A percentile compares a stretch with the other conserved stretches of the same genome.
Evolutionary conservation across 2,888 invertebrate species (phyloP).

Genomic region (Amphipyra tragopoginis): DNA sequence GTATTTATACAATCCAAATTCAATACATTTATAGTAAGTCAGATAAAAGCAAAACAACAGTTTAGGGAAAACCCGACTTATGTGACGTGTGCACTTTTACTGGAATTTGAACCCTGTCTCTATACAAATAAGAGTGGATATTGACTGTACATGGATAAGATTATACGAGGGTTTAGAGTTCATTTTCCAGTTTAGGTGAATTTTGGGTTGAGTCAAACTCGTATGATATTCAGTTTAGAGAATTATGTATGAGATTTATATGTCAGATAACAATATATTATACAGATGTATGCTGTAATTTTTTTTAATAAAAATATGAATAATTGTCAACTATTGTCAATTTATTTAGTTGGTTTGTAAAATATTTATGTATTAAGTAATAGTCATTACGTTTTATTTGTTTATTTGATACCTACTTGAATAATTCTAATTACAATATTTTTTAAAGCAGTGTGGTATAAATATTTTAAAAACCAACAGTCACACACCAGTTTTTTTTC

Average conservation of each 20-base stretch:
- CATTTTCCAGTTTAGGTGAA: conserved; percentile 33
- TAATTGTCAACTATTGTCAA: too few species aligned
- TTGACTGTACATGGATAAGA: conserved; percentile 33
- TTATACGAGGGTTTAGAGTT: conserved; percentile 3
- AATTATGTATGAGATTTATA: too few species aligned
- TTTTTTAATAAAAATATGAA: too few species aligned
- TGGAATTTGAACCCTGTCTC: conserved; percentile 33
- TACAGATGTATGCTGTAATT: too few species aligned
- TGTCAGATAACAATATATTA: too few species aligned
- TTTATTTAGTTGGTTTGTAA: conserved; percentile 18
- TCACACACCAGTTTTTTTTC: background rate
- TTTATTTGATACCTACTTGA: conserved; percentile 12
- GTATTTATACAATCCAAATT: conserved; percentile 62
- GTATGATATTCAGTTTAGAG: conserved; percentile 1
- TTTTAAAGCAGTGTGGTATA: conserved; percentile 32
- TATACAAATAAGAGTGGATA: conserved; percentile 12
- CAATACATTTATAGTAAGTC: conserved; percentile 34
- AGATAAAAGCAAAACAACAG: conserved; percentile 51
- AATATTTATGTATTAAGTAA: conserved; percentile 20
- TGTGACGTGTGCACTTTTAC: conserved; percentile 26
- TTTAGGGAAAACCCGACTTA: conserved; percentile 21
- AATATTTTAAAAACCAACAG: conserved; percentile 28
- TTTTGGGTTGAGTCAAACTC: conserved; percentile 22
- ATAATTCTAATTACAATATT: conserved; percentile 22
- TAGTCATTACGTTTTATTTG: conserved; percentile 20